Percentiles rank a stretch among this genome's conserved stretches.
phyloP scores from a whole-genome alignment of 2,113 vertebrate genomes.

The Phainopepla nitens region DNA sequence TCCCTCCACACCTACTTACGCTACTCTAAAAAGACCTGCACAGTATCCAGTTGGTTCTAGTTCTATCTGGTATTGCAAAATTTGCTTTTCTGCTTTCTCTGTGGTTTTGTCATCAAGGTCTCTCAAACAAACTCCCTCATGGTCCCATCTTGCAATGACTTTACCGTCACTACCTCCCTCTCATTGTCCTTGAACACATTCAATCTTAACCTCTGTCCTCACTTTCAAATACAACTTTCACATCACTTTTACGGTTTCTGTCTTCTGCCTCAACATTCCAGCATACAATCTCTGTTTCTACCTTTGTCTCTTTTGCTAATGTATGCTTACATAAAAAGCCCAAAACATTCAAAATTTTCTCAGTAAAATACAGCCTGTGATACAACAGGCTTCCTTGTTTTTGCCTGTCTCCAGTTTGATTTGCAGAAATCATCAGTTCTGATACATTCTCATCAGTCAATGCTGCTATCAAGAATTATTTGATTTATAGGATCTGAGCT shows the following conservation, averaged over 20 bases:
- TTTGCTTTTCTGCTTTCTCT: neutral
- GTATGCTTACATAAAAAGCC: neutral
- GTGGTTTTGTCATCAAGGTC: neutral
- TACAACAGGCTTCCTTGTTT: neutral
- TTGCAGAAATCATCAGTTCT: neutral
- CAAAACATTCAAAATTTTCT: neutral
- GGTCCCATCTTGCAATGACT: neutral
- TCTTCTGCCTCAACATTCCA: neutral
- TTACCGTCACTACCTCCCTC: neutral
- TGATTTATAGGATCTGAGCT: neutral
- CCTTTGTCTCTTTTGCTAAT: neutral
- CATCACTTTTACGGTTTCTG: neutral
- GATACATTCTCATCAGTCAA: neutral
- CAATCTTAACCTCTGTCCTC: neutral
- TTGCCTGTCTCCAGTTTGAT: neutral
- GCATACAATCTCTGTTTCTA: neutral
- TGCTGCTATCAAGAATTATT: neutral
- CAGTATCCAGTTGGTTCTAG: neutral
- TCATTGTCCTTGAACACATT: neutral
- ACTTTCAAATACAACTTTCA: neutral
- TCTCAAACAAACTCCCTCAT: neutral
- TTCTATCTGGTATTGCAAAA: neutral
- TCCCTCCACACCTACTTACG: neutral
- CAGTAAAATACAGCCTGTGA: neutral
- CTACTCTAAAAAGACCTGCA: neutral